Evolutionary conservation across 23 tunicate genomes (phyloP), one percentile per base, ranked within the genome.

Genomic region (Botrylloides violaceus): DNA sequence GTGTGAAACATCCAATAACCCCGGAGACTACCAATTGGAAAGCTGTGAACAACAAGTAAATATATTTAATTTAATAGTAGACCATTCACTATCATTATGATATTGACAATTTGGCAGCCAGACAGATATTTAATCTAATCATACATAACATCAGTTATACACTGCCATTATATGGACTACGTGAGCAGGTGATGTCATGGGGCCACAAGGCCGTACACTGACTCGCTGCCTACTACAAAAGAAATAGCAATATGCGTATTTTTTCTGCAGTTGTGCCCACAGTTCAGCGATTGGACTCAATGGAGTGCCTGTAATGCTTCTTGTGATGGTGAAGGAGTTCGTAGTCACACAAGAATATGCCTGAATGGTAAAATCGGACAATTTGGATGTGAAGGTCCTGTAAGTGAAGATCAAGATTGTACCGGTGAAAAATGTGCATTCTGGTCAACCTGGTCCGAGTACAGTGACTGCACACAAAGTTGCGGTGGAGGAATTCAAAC

Each of bases 391-490:
- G 74, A 66, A 28, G 92, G 92, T 7, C 76, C 56, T 21, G 71
- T 59, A 21, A 35, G 56, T 20, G 80, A 76, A 76, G 58, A 38
- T n/a, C 71, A 76, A 35, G 53, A 34, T 3, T 76, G 80, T 34
- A 23, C 28, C 12, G 66, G 58, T 5, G 20, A 30, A 20, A 21
- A 71, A 6, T 85, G 93, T 34, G 64, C 93, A 29, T 79, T 55
- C 43, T 80, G 85, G 93, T 53, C 85, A 20, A 63, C 63, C n/a
- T 85, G 93, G 93, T 22, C 22, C 30, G 80, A 34, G 36, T 79
- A 29, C 28, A 39, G 73, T 5, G 57, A 25, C 18, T 85, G 93
- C 77, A 49, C 68, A 12, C 37, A 23, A 24, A 73, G 76, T 2
- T 85, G 93, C 49, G 85, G 85, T 19, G 84, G 75, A 2, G 93